Evolutionary conservation across 1,140 invertebrate species (phyloP).

Genomic region (Piezodorus guildinii): DNA sequence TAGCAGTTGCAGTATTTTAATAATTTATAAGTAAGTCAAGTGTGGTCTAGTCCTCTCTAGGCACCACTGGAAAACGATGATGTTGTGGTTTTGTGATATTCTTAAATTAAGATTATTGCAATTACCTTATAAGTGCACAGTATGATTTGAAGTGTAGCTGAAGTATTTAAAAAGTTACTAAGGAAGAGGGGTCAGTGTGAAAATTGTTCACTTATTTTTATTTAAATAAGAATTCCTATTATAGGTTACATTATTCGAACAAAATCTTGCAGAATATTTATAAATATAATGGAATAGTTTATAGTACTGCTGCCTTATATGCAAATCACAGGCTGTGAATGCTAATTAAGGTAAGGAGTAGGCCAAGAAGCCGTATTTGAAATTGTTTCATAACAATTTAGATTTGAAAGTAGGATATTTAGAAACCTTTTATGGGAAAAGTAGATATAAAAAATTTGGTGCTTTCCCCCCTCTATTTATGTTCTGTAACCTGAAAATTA

Average conservation of each 20-base stretch:
- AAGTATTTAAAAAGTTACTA: no score
- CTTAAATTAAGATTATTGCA: slow-evolving; percentile 16
- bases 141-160: not conserved
- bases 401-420: no score
- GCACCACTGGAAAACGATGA: not conserved
- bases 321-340: slow-evolving; percentile 3
- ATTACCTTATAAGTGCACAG: slow-evolving; percentile 5
- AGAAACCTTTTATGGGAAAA: no score
- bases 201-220: no score
- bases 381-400: not conserved
- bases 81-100: slow-evolving; percentile 8
- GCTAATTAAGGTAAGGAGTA: slow-evolving; percentile 1
- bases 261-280: no score
- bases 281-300: not conserved
- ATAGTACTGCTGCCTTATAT: not conserved
- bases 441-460: no score
- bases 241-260: no score
- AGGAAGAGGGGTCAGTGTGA: no score
- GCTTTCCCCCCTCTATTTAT: no score
- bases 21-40: not conserved
- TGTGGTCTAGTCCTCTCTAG: not conserved
- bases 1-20: not conserved
- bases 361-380: not conserved
- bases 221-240: no score
- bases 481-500: no score